Evolutionary conservation across 2,113 vertebrate species (phyloP).

Genomic region (Malurus alboscapulatus): DNA sequence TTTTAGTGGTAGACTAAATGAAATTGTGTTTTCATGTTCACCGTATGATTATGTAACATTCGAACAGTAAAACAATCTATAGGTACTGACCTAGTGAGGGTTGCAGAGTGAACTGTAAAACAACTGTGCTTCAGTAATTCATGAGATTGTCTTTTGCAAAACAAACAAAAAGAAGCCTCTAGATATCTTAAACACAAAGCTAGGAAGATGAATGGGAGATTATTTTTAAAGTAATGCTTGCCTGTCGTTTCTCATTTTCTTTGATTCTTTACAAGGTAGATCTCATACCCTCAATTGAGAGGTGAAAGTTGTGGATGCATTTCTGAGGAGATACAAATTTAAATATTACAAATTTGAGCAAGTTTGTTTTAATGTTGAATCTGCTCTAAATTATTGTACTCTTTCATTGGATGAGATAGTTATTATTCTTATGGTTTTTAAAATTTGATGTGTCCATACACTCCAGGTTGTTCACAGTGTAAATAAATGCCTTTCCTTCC

Average conservation of each 20-base stretch:
- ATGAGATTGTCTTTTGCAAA: background rate
- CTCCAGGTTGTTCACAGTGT: background rate
- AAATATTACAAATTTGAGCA: background rate
- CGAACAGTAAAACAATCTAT: background rate
- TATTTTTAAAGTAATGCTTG: background rate
- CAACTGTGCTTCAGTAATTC: background rate
- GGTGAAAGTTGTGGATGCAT: background rate
- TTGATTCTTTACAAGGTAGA: background rate
- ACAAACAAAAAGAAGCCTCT: background rate
- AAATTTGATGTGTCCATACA: background rate
- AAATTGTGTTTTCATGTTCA: background rate
- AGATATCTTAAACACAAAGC: background rate
- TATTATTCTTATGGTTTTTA: accelerated
- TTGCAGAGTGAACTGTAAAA: background rate
- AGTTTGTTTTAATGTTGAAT: background rate
- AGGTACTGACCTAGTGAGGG: background rate
- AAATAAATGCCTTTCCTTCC: background rate
- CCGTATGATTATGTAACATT: background rate
- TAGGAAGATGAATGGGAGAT: background rate
- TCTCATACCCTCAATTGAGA: background rate
- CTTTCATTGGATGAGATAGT: background rate
- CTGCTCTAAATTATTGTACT: background rate
- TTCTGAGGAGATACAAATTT: background rate
- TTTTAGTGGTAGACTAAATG: background rate
- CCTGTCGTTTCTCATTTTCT: background rate